phyloP scores from a whole-genome alignment of 2,888 invertebrate genomes.

The Heliconius aoede region DNA sequence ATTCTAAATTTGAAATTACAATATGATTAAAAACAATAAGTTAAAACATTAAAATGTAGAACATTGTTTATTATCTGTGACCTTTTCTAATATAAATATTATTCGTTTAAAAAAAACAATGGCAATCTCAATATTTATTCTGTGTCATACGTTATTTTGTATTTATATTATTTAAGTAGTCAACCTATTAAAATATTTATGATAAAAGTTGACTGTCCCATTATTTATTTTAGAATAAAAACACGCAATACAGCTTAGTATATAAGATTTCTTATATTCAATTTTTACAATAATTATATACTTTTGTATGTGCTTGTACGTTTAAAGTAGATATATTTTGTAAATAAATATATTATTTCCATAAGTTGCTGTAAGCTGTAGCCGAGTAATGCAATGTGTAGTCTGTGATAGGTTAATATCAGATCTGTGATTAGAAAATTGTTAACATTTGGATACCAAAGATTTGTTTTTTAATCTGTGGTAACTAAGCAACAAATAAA shows the following conservation, averaged over 20 bases:
- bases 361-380: conserved; percentile 36
- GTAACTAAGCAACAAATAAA: neutral
- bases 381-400: conserved; percentile 28
- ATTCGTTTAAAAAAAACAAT: neutral
- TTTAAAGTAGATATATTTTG: conserved; percentile 34
- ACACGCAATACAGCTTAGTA: conserved; percentile 16
- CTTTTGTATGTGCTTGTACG: conserved; percentile 36
- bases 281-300: conserved; percentile 38
- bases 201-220: neutral
- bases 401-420: conserved; percentile 67
- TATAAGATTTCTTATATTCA: conserved; percentile 32
- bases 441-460: conserved; percentile 49
- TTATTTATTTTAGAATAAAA: conserved; percentile 3
- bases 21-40: neutral
- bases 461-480: conserved; percentile 39
- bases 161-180: neutral
- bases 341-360: conserved; percentile 33
- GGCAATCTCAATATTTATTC: neutral
- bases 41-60: neutral
- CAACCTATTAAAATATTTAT: neutral
- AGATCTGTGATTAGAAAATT: conserved; percentile 67
- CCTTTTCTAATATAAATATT: neutral
- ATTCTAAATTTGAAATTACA: conserved; percentile 6
- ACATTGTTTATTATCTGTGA: neutral
- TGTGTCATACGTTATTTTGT: too few species aligned